Evolutionary conservation across 2,797 vertebrate species (phyloP).

Genomic region (Kryptolebias ocellatus): DNA sequence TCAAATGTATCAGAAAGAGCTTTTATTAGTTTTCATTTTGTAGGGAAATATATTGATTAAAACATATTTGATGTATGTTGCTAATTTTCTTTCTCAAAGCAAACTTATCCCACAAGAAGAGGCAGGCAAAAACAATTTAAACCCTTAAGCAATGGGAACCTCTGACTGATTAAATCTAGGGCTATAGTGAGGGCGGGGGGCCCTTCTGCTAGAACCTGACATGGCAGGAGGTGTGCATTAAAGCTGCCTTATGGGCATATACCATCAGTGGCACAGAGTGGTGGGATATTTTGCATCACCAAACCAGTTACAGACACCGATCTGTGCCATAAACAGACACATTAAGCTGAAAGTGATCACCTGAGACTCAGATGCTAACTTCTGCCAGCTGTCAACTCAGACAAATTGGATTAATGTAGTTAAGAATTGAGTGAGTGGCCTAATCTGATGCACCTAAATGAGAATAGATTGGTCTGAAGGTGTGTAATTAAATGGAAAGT

Average conservation of each 20-base stretch:
- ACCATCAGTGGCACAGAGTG: constrained; percentile 31
- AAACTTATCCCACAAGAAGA: constrained; percentile 1
- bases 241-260: constrained; percentile 43
- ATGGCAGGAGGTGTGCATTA: background rate
- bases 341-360: constrained; percentile 8
- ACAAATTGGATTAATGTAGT: constrained; percentile 19
- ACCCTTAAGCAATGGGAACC: constrained; percentile 25
- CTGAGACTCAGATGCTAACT: constrained; percentile 16
- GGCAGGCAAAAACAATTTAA: constrained; percentile 10
- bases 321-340: constrained; percentile 30
- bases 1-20: background rate
- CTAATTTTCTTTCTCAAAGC: constrained; percentile 4
- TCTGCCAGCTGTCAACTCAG: constrained; percentile 8
- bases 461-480: constrained; percentile 27
- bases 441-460: constrained; percentile 18
- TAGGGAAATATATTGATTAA: background rate
- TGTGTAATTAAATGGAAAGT: constrained; percentile 25
- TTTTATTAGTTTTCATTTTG: background rate
- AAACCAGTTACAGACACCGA: constrained; percentile 15
- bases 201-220: constrained; percentile 19
- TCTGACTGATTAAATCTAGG: constrained; percentile 3
- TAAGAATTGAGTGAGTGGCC: constrained; percentile 14
- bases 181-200: background rate
- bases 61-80: constrained; percentile 5
- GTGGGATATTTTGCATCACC: constrained; percentile 18